These are phyloP conservation scores for Rhinoraja longicauda DNA, from an alignment of 2,797 vertebrate genomes.

Conservation along the genomic window DNA sequence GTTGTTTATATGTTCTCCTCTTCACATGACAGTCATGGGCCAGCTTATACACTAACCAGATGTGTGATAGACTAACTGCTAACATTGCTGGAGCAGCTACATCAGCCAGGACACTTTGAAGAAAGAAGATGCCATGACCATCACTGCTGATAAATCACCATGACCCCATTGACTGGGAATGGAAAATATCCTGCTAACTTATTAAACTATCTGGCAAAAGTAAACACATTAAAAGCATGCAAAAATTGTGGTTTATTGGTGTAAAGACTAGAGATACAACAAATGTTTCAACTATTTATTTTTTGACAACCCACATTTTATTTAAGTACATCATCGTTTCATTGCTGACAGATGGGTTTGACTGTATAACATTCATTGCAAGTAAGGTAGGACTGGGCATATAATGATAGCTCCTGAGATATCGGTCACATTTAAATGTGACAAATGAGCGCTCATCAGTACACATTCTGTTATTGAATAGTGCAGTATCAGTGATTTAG, in stretches of 20 bases:
- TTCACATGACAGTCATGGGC: not conserved
- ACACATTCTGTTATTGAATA: not conserved
- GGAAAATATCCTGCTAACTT: slow-evolving; percentile 2
- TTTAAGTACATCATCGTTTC: not conserved
- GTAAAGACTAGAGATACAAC: not conserved
- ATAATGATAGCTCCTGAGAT: not conserved
- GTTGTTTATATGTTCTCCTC: not conserved
- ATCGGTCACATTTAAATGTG: not conserved
- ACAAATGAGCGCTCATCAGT: not conserved
- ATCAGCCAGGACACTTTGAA: not conserved
- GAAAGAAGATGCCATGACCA: not conserved
- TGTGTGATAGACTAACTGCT: slow-evolving; percentile 16
- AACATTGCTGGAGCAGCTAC: not conserved
- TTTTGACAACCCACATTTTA: not conserved
- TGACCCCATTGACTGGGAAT: not conserved
- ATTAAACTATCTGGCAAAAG: not conserved
- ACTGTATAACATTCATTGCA: not conserved
- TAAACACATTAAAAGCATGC: not conserved
- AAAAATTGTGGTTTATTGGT: not conserved
- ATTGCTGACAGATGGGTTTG: not conserved
- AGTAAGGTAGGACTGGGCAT: not conserved
- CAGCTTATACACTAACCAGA: not conserved
- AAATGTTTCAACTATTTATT: not conserved
- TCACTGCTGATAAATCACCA: not conserved
- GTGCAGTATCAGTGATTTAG: not conserved